phyloP scores from a whole-genome alignment of 2,888 invertebrate species.

The Uropetala carovei region DNA sequence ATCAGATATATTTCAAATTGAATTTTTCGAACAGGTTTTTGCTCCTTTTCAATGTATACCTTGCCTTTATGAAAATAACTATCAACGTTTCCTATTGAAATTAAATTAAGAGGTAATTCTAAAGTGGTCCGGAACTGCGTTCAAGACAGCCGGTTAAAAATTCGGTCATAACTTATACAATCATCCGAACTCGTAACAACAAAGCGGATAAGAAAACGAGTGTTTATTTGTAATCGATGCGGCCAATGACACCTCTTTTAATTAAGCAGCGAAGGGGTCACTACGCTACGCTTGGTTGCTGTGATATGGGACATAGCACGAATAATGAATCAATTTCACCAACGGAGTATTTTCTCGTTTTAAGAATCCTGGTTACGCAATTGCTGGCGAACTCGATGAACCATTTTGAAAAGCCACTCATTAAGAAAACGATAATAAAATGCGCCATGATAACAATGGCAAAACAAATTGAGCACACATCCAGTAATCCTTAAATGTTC shows the following conservation, averaged over 20 bases:
- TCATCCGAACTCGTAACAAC: too few relatives aligned
- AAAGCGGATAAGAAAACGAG: neutral
- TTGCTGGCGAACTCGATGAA: neutral
- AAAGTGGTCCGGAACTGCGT: neutral
- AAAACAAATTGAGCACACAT: slow-evolving; percentile 12
- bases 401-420: neutral
- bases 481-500: neutral
- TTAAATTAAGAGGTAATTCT: neutral
- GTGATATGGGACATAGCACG: neutral
- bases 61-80: too few relatives aligned
- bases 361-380: neutral
- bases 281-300: neutral
- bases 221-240: neutral
- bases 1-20: too few relatives aligned
- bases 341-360: neutral
- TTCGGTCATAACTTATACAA: too few relatives aligned
- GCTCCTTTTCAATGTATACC: too few relatives aligned
- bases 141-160: too few relatives aligned
- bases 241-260: neutral
- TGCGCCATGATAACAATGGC: neutral
- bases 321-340: neutral
- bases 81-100: neutral
- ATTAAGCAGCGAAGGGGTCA: neutral
- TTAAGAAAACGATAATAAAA: neutral
- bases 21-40: too few relatives aligned